Evolutionary conservation across 2,888 invertebrate species (phyloP).

Genomic region (Malacosoma neustria): DNA sequence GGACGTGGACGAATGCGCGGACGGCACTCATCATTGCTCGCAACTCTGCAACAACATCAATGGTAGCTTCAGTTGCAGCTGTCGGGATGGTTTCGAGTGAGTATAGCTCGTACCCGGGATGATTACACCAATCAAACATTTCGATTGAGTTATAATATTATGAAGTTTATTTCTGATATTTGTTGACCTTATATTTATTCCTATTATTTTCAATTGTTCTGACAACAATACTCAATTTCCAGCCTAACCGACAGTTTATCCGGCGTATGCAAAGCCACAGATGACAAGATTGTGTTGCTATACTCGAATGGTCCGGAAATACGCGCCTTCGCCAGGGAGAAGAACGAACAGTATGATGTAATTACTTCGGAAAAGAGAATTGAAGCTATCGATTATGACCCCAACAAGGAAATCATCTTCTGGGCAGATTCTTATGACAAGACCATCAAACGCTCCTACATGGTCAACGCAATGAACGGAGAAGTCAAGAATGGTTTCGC

Average conservation of each 20-base stretch:
- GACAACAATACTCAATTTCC: too few relatives aligned
- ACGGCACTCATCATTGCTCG: constrained; percentile 91
- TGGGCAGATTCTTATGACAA: constrained; percentile 96
- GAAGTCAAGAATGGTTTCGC: constrained; percentile 87
- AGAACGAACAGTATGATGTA: constrained; percentile 82
- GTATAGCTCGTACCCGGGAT: too few relatives aligned
- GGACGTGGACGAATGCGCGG: constrained; percentile 93
- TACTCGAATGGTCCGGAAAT: constrained; percentile 93
- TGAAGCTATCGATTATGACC: constrained; percentile 93
- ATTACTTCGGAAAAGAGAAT: constrained; percentile 91
- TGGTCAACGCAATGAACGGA: constrained; percentile 86
- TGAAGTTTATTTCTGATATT: too few relatives aligned
- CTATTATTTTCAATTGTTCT: too few relatives aligned
- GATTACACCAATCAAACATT: too few relatives aligned
- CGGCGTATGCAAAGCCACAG: constrained; percentile 86
- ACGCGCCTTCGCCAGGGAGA: constrained; percentile 79
- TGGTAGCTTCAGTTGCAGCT: constrained; percentile 93
- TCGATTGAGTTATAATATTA: too few relatives aligned
- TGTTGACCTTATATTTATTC: too few relatives aligned
- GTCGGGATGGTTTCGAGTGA: constrained; percentile 84
- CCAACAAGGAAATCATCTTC: constrained; percentile 88
- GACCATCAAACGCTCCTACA: constrained; percentile 92
- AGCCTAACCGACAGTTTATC: constrained; percentile 82
- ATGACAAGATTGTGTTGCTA: constrained; percentile 79
- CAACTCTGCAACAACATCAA: constrained; percentile 95